Conservation (phyloP, 2,113 vertebrate genomes). For the Misgurnus anguillicaudatus region DNA sequence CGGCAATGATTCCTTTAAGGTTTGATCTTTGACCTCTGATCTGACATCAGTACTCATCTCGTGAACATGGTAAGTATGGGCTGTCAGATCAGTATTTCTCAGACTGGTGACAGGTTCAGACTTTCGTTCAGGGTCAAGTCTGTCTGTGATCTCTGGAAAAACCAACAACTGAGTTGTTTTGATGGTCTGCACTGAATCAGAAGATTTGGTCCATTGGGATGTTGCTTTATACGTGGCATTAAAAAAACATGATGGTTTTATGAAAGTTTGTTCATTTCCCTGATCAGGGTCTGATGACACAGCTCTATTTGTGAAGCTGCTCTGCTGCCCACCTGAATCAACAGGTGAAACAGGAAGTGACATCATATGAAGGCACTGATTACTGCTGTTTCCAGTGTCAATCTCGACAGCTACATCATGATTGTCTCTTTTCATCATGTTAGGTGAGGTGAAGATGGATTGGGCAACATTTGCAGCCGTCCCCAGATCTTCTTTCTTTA, state of each 20-base stretch:
- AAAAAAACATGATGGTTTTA: not conserved
- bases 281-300: not conserved
- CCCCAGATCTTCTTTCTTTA: not conserved
- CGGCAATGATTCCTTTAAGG: not conserved
- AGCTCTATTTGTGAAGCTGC: not conserved
- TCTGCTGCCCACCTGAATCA: not conserved
- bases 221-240: not conserved
- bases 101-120: not conserved
- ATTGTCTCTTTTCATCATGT: not conserved
- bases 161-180: not conserved
- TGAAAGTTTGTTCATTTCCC: not conserved
- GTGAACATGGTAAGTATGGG: not conserved
- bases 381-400: not conserved
- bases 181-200: not conserved
- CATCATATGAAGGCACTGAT: not conserved
- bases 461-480: not conserved
- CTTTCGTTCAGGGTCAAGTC: not conserved
- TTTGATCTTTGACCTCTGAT: slow-evolving; percentile 25
- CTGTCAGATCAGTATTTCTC: not conserved
- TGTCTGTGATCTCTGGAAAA: not conserved
- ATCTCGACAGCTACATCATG: not conserved
- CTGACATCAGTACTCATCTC: not conserved
- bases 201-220: not conserved
- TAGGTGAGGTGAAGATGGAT: not conserved
- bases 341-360: slow-evolving; percentile 8